A percentile compares a stretch with the other conserved stretches of the same genome.
These are phyloP conservation scores for Antennarius maculatus DNA, from an alignment of 2,797 vertebrate species.

Conservation along the genomic window DNA sequence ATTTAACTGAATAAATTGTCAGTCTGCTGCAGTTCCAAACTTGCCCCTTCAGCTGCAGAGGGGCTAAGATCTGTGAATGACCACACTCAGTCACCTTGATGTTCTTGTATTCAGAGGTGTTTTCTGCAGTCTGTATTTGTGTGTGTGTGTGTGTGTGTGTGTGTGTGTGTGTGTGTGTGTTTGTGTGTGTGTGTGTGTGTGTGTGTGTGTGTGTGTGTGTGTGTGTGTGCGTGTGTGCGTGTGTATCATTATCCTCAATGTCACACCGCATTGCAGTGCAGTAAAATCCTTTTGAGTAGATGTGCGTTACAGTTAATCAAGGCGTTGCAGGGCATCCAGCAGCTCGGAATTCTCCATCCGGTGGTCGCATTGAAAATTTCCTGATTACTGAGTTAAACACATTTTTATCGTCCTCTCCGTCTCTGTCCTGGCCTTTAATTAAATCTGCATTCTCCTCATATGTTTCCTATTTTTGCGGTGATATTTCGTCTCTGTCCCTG, in stretches of 20 bases:
- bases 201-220: constrained; percentile 2
- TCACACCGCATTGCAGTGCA: constrained; percentile 73
- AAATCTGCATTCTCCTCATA: not conserved
- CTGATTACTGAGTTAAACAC: not conserved
- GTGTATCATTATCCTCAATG: constrained; percentile 64
- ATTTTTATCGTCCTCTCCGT: not conserved
- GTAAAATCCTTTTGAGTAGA: constrained; percentile 50
- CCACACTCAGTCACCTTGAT: constrained; percentile 22
- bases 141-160: not conserved
- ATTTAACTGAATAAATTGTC: too few relatives aligned
- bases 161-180: constrained; percentile 15
- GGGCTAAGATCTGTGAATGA: not conserved
- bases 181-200: constrained; percentile 1
- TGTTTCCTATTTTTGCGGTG: not conserved
- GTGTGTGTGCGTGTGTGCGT: not conserved
- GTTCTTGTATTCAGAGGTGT: constrained; percentile 27
- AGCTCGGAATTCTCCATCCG: constrained; percentile 2
- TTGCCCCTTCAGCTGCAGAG: not conserved
- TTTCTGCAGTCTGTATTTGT: constrained; percentile 43
- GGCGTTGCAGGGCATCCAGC: constrained; percentile 13
- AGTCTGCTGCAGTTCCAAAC: not conserved
- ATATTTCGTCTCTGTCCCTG: constrained; percentile 21
- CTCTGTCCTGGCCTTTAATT: constrained; percentile 17
- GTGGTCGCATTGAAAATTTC: constrained; percentile 3
- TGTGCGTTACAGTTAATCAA: constrained; percentile 14